A percentile compares a stretch with the other conserved stretches of the same genome.
Evolutionary conservation across 1,140 invertebrate genomes (phyloP).

Genomic region (Goniozus legneri): DNA sequence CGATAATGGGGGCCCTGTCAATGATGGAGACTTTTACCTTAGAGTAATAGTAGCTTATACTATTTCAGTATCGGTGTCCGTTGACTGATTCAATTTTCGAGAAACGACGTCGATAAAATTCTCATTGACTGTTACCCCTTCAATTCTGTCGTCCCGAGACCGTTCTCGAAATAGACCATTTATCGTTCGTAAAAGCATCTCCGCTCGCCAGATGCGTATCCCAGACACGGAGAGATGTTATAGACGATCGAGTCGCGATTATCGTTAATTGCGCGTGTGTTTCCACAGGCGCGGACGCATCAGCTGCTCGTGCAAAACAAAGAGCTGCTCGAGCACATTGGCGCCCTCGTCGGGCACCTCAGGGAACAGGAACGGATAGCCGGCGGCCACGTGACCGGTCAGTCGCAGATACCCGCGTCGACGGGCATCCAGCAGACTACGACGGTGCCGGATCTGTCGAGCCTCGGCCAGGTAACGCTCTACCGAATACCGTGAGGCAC

Average conservation of each 20-base stretch:
- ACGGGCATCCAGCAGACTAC: slow-evolving; percentile 39
- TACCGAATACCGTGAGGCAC: slow-evolving; percentile 50
- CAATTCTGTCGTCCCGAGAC: too few species aligned
- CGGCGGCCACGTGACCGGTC: slow-evolving; percentile 36
- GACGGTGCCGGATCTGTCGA: slow-evolving; percentile 42
- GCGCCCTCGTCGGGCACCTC: slow-evolving; percentile 78
- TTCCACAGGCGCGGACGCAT: slow-evolving; percentile 78
- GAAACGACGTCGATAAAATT: too few species aligned
- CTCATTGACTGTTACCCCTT: too few species aligned
- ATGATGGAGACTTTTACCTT: too few species aligned
- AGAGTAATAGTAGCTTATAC: too few species aligned
- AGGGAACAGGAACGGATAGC: slow-evolving; percentile 74
- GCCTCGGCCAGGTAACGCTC: slow-evolving; percentile 53
- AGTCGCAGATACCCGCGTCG: slow-evolving; percentile 33
- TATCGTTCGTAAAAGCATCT: too few species aligned
- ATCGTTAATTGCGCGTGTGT: slow-evolving; percentile 5
- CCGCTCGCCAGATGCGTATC: too few species aligned
- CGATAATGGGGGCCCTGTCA: too few species aligned
- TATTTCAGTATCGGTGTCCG: too few species aligned
- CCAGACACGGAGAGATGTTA: neutral
- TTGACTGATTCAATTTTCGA: too few species aligned
- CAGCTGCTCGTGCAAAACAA: slow-evolving; percentile 92
- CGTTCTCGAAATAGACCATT: too few species aligned
- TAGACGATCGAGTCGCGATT: slow-evolving; percentile 1
- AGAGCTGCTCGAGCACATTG: slow-evolving; percentile 90